Evolutionary conservation across 2,888 invertebrate species (phyloP).

Genomic region (Cosmia trapezina): DNA sequence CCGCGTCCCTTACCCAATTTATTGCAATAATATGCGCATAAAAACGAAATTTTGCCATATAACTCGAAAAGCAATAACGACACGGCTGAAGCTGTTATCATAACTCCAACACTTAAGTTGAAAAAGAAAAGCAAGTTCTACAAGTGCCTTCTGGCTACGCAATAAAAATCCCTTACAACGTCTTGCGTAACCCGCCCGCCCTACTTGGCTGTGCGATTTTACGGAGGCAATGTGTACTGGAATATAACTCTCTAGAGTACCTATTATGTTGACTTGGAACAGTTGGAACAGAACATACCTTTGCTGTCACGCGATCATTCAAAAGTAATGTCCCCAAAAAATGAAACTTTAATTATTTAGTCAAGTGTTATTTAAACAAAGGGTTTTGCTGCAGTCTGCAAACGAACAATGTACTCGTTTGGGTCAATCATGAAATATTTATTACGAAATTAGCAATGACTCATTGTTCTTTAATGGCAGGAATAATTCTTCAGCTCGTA

Average conservation of each 20-base stretch:
- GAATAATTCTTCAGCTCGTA: neutral
- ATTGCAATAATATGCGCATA: slow-evolving; percentile 51
- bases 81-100: neutral
- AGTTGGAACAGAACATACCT: slow-evolving; percentile 27
- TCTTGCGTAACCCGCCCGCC: slow-evolving; percentile 64
- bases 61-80: slow-evolving; percentile 11
- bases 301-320: slow-evolving; percentile 52
- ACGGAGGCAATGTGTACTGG: slow-evolving; percentile 38
- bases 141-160: slow-evolving; percentile 16
- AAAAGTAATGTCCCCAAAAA: slow-evolving; percentile 19
- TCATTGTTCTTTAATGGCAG: neutral
- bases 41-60: slow-evolving; percentile 8
- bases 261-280: slow-evolving; percentile 32
- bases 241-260: slow-evolving; percentile 49
- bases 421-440: neutral
- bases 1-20: slow-evolving; percentile 34
- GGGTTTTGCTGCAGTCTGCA: neutral
- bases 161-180: slow-evolving; percentile 36
- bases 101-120: neutral
- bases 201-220: slow-evolving; percentile 37
- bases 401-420: neutral
- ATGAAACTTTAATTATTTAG: neutral
- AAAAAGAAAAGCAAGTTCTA: slow-evolving; percentile 11
- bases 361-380: neutral
- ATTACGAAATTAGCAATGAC: neutral